Evolutionary conservation across 2,797 vertebrate species (phyloP).

Genomic region (Corythornis leucogaster): DNA sequence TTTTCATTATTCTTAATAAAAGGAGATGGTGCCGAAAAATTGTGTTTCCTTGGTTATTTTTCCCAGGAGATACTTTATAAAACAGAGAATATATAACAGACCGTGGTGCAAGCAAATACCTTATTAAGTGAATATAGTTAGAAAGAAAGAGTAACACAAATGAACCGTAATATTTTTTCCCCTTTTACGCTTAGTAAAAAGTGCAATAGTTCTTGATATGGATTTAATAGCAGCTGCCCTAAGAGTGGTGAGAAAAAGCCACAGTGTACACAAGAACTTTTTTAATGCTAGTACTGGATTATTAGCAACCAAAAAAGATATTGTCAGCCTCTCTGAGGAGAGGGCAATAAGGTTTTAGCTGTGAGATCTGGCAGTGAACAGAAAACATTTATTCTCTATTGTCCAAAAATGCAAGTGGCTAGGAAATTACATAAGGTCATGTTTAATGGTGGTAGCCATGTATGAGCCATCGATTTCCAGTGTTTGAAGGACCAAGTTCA

Average conservation of each 20-base stretch:
- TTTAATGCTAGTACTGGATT: not conserved
- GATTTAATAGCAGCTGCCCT: conserved; percentile 67
- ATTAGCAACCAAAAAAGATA: not conserved
- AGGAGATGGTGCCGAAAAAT: conserved; percentile 78
- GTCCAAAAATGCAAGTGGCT: not conserved
- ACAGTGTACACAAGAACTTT: not conserved
- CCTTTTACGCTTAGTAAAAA: conserved; percentile 37
- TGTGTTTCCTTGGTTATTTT: conserved; percentile 78
- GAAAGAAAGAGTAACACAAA: conserved; percentile 73
- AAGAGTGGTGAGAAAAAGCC: not conserved
- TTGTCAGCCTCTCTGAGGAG: not conserved
- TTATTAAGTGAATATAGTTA: conserved; percentile 77
- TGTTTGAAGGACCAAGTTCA: not conserved
- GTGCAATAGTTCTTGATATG: conserved; percentile 10
- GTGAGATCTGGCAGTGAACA: not conserved
- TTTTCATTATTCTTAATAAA: conserved; percentile 83
- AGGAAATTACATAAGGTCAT: not conserved
- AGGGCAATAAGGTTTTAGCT: not conserved
- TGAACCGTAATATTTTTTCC: conserved; percentile 53
- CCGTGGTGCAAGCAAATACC: conserved; percentile 70
- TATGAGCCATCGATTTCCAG: not conserved
- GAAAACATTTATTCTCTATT: not conserved
- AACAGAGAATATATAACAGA: conserved; percentile 69
- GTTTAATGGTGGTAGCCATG: not conserved
- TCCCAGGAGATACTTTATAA: conserved; percentile 79